phyloP scores from a whole-genome alignment of 2,888 invertebrate genomes.

The Pollenia labialis region DNA sequence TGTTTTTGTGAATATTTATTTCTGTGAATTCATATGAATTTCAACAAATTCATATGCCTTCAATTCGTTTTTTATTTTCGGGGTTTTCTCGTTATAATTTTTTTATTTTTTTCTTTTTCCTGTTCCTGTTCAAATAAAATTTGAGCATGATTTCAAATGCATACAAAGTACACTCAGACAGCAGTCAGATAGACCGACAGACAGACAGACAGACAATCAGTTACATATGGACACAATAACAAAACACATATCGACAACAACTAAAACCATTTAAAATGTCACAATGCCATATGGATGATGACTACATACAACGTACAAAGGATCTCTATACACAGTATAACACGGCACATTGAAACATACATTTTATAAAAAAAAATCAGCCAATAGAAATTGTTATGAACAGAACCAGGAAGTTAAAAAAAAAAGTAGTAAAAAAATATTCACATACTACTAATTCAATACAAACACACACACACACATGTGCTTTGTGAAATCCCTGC shows the following conservation, averaged over 20 bases:
- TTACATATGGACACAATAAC: conserved; percentile 16
- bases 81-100: background rate
- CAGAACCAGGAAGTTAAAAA: conserved; percentile 28
- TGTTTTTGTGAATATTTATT: conserved; percentile 2
- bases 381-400: conserved; percentile 51
- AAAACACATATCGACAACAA: background rate
- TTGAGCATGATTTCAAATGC: conserved; percentile 47
- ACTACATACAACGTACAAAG: background rate
- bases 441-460: conserved; percentile 47
- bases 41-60: conserved; percentile 39
- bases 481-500: background rate
- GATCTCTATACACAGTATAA: background rate
- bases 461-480: background rate
- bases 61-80: conserved; percentile 45
- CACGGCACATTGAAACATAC: background rate
- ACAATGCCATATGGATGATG: conserved; percentile 32
- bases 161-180: conserved; percentile 35
- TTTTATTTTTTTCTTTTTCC: background rate
- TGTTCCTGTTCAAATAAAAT: conserved; percentile 54
- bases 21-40: conserved; percentile 31
- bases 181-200: background rate
- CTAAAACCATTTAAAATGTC: conserved; percentile 41
- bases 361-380: background rate
- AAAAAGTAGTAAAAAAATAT: conserved; percentile 9
- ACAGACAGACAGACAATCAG: conserved; percentile 4